Evolutionary conservation across 2,113 vertebrate species (phyloP).

Genomic region (Cyprinodon tularosa): DNA sequence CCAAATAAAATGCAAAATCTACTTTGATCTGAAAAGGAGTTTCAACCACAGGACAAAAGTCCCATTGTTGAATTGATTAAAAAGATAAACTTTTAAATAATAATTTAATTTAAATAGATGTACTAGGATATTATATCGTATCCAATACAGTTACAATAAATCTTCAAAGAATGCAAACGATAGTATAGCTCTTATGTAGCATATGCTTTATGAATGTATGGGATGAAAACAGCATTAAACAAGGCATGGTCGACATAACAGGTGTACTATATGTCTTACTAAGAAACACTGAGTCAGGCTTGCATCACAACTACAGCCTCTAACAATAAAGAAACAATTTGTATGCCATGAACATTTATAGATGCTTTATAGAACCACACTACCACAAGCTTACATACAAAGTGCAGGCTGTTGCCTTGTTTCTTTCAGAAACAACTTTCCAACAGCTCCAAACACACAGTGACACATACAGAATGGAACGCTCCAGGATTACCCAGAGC

Average conservation of each 20-base stretch:
- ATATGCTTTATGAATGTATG: conserved; percentile 18
- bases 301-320: not conserved
- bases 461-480: conserved; percentile 56
- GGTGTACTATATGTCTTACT: conserved; percentile 18
- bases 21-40: too few relatives aligned
- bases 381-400: not conserved
- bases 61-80: too few relatives aligned
- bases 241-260: conserved; percentile 18
- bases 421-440: conserved; percentile 24
- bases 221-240: conserved; percentile 7
- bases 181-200: conserved; percentile 3
- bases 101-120: too few relatives aligned
- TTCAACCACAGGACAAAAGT: too few relatives aligned
- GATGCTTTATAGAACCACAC: not conserved
- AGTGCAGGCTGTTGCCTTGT: conserved; percentile 2
- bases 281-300: not conserved
- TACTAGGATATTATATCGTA: too few relatives aligned
- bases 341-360: not conserved
- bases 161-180: not conserved
- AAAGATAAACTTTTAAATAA: too few relatives aligned
- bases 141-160: too few relatives aligned
- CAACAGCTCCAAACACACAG: conserved; percentile 38
- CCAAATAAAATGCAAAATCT: too few relatives aligned
- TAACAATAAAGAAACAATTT: not conserved
- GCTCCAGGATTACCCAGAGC: conserved; percentile 60